phyloP scores from a whole-genome alignment of 2,113 vertebrate genomes.

The Hipposideros armiger region DNA sequence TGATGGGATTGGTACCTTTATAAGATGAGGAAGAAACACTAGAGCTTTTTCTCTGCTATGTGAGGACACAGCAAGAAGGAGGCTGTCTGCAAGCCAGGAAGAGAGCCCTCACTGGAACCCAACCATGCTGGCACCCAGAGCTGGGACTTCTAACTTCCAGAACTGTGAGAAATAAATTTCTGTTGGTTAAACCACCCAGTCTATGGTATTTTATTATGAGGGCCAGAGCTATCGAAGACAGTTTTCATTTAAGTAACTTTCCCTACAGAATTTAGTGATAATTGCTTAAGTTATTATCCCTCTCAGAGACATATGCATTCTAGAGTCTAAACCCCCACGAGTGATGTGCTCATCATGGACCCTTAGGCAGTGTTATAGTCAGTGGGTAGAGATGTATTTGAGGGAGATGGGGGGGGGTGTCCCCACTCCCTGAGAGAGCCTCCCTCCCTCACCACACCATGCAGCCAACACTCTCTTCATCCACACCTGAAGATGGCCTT shows the following conservation, averaged over 20 bases:
- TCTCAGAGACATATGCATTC: slow-evolving; percentile 12
- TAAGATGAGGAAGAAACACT: background rate
- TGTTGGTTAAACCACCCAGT: background rate
- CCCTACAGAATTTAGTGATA: background rate
- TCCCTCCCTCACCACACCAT: rapidly evolving
- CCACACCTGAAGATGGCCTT: rapidly evolving
- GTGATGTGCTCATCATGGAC: rapidly evolving
- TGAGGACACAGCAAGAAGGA: background rate
- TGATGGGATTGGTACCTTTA: too few species aligned
- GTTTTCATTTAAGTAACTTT: background rate
- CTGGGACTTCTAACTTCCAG: background rate
- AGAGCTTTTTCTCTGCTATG: background rate
- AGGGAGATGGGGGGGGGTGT: background rate
- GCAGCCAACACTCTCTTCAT: background rate
- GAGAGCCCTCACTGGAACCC: background rate
- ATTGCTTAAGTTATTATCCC: background rate
- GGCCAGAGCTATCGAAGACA: background rate
- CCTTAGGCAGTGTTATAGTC: background rate
- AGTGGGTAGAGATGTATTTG: background rate
- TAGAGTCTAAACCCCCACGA: background rate
- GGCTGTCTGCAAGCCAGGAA: background rate
- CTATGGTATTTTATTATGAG: background rate
- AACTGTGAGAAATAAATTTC: background rate
- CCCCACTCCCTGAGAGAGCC: background rate
- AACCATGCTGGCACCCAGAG: too few species aligned